Conservation (phyloP, 2,113 vertebrate species). For the Xiphophorus maculatus region DNA sequence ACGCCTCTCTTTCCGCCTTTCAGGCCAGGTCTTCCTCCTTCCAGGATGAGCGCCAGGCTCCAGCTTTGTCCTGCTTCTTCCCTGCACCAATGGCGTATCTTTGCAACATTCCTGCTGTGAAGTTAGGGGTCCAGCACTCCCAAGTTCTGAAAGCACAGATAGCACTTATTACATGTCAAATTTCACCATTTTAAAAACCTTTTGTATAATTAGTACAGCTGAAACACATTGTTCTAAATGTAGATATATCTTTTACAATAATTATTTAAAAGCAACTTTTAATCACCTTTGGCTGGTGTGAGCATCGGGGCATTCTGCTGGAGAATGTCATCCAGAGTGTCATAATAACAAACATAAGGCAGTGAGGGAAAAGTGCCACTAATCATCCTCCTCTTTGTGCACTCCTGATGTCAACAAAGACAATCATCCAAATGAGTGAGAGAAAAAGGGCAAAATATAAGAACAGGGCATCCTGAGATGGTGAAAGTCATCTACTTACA, state of each 20-base stretch:
- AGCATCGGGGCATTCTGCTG: conserved; percentile 2
- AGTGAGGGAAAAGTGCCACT: conserved; percentile 59
- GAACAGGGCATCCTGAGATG: not conserved
- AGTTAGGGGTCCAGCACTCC: not conserved
- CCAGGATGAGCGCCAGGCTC: conserved; percentile 1
- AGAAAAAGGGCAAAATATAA: not conserved
- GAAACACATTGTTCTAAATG: not conserved
- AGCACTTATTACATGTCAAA: not conserved
- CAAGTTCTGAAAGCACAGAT: conserved; percentile 42
- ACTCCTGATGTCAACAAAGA: conserved; percentile 57
- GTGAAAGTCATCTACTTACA: conserved; percentile 50
- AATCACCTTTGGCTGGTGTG: conserved; percentile 50
- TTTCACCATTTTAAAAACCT: not conserved
- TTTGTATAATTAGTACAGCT: not conserved
- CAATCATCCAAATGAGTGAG: conserved; percentile 2
- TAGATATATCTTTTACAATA: not conserved
- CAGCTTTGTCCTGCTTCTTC: conserved; percentile 40
- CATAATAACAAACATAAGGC: conserved; percentile 69
- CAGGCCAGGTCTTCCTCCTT: conserved; percentile 64
- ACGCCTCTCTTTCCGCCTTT: conserved; percentile 58
- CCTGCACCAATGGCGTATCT: conserved; percentile 24
- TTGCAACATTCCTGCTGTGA: conserved; percentile 24
- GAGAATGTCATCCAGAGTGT: conserved; percentile 47
- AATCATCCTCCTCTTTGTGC: conserved; percentile 64
- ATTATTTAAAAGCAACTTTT: not conserved